phyloP scores from a whole-genome alignment of 2,113 vertebrate species.

The Vidua macroura region DNA sequence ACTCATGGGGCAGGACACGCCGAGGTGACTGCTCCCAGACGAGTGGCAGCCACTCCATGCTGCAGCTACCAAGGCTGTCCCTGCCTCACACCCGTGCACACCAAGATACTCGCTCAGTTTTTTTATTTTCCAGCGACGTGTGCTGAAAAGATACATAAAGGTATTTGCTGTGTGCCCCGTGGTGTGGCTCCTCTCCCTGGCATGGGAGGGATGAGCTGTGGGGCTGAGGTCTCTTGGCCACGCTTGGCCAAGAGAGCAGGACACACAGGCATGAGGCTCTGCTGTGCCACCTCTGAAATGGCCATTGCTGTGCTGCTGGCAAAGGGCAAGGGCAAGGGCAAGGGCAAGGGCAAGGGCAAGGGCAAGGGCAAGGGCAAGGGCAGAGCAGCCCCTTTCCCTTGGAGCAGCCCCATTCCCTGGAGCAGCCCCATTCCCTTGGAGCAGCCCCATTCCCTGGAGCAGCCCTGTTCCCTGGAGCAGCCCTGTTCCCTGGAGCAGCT shows the following conservation, averaged over 20 bases:
- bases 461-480: neutral
- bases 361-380: neutral
- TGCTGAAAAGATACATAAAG: neutral
- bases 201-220: fast-evolving
- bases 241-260: neutral
- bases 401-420: neutral
- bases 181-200: neutral
- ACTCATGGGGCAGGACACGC: neutral
- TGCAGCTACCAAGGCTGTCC: neutral
- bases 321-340: too few relatives aligned
- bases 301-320: neutral
- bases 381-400: neutral
- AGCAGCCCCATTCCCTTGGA: fast-evolving
- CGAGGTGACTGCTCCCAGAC: neutral
- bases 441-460: neutral
- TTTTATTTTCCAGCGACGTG: neutral
- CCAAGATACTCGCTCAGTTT: fast-evolving
- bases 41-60: fast-evolving
- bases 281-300: neutral
- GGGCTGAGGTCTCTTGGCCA: fast-evolving
- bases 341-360: too few relatives aligned
- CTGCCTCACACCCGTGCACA: neutral
- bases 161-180: fast-evolving
- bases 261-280: too few relatives aligned
- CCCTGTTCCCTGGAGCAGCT: too few relatives aligned